These are phyloP conservation scores for Cryptoprocta ferox DNA, from an alignment of 2,797 vertebrate species.

Conservation along the genomic window DNA sequence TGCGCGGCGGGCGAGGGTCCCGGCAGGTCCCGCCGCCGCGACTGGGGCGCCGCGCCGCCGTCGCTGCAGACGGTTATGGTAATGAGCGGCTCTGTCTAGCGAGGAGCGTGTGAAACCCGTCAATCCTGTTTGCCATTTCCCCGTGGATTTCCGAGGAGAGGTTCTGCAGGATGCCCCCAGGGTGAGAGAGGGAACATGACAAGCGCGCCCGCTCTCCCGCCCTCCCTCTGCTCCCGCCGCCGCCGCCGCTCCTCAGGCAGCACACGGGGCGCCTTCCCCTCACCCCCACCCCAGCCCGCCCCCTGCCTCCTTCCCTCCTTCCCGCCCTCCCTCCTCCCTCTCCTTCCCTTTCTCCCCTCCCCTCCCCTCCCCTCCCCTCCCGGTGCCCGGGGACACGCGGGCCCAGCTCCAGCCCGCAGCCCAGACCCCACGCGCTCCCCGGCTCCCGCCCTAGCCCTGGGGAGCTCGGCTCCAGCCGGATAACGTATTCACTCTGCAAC, in stretches of 20 bases:
- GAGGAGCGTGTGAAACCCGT: constrained; percentile 81
- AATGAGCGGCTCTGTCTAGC: constrained; percentile 79
- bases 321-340: constrained; percentile 42
- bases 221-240: constrained; percentile 46
- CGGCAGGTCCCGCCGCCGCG: constrained; percentile 74
- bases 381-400: constrained; percentile 73
- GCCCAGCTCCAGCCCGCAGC: constrained; percentile 70
- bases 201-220: constrained; percentile 64
- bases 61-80: constrained; percentile 79
- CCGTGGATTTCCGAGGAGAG: constrained; percentile 79
- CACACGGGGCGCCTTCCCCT: constrained; percentile 64
- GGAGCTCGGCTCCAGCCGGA: constrained; percentile 29
- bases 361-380: constrained; percentile 13
- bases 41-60: constrained; percentile 70
- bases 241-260: constrained; percentile 52
- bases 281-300: constrained; percentile 58
- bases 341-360: background rate
- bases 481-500: constrained; percentile 47
- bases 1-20: constrained; percentile 68
- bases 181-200: constrained; percentile 80
- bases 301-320: constrained; percentile 59
- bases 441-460: constrained; percentile 62
- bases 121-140: constrained; percentile 83
- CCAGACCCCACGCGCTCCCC: constrained; percentile 73
- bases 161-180: constrained; percentile 81